phyloP scores from a whole-genome alignment of 2,113 vertebrate species.

The Hemibagrus wyckioides region DNA sequence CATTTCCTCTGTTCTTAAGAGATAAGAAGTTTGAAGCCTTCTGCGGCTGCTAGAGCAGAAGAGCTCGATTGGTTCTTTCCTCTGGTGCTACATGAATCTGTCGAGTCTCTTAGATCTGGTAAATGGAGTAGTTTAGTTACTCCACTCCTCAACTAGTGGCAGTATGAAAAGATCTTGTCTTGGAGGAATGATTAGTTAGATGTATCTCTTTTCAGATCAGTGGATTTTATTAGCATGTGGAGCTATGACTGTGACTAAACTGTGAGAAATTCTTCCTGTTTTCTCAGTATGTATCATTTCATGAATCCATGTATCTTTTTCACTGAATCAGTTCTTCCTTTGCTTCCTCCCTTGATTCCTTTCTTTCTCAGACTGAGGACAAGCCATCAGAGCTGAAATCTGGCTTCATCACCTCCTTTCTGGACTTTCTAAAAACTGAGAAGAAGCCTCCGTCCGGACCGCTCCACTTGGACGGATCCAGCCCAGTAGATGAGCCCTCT shows the following conservation, averaged over 20 bases:
- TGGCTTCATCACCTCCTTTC: constrained; percentile 86
- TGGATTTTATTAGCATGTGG: neutral
- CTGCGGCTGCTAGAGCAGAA: neutral
- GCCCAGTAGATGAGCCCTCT: constrained; percentile 56
- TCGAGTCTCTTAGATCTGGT: no score
- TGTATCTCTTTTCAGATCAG: neutral
- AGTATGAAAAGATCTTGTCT: neutral
- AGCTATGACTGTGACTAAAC: neutral
- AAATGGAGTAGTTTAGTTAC: neutral
- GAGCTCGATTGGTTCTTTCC: neutral
- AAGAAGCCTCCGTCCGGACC: constrained; percentile 72
- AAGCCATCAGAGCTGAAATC: constrained; percentile 86
- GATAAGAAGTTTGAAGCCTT: neutral
- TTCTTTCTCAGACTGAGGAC: constrained; percentile 78
- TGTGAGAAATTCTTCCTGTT: neutral
- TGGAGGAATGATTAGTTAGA: neutral
- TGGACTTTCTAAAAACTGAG: constrained; percentile 87
- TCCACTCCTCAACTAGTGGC: neutral
- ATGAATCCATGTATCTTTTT: neutral
- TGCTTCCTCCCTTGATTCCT: neutral
- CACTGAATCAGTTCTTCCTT: neutral
- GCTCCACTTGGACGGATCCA: constrained; percentile 64
- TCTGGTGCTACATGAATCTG: neutral
- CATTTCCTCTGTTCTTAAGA: neutral
- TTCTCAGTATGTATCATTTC: neutral